Conservation (phyloP, 2,888 invertebrate genomes). For the Lampropteryx suffumata region DNA sequence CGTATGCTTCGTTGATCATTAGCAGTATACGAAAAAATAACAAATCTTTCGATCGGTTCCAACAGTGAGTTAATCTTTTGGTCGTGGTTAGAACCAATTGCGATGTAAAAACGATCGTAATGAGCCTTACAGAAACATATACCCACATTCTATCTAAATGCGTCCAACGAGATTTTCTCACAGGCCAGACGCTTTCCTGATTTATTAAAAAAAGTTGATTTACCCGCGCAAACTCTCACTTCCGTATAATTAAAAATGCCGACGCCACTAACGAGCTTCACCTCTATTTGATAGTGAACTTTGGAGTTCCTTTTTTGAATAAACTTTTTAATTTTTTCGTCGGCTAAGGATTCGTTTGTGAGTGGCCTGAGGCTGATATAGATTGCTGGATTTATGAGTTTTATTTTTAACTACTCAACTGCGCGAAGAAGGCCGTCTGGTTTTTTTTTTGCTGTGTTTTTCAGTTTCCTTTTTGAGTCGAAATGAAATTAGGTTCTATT, state of each 20-base stretch:
- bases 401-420: conserved; percentile 16
- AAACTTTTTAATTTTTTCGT: conserved; percentile 37
- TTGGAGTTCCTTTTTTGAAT: conserved; percentile 37
- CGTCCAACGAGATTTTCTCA: conserved; percentile 18
- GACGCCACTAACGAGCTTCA: conserved; percentile 60
- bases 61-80: no score
- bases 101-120: no score
- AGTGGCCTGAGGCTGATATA: conserved; percentile 29
- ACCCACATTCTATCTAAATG: conserved; percentile 4
- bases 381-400: conserved; percentile 25
- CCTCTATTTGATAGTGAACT: conserved; percentile 50
- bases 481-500: no score
- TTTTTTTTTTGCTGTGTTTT: no score
- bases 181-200: conserved; percentile 28
- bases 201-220: conserved; percentile 37
- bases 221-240: conserved; percentile 44
- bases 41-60: no score
- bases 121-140: no score
- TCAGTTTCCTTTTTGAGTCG: no score
- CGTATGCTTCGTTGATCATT: no score
- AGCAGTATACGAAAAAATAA: no score
- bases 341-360: conserved; percentile 34
- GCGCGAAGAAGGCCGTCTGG: not conserved
- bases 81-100: no score
- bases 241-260: conserved; percentile 64